Evolutionary conservation across 23 tunicate genomes (phyloP).

Genomic region (Clavelina lepadiformis): DNA sequence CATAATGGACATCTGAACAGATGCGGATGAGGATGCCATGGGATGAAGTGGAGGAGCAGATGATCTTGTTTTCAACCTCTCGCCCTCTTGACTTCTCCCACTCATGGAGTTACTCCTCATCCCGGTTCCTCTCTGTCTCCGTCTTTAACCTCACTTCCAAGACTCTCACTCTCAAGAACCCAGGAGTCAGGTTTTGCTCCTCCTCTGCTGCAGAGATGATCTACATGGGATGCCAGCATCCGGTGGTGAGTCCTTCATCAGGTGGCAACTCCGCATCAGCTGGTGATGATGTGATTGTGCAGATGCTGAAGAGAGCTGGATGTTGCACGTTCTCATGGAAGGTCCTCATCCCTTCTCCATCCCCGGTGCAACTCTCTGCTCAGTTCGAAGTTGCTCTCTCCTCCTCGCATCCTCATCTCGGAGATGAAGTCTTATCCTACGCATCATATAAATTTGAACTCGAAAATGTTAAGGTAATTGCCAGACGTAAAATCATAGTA

Average conservation of each 20-base stretch:
- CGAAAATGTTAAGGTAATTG: constrained; percentile 20
- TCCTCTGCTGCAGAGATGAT: neutral
- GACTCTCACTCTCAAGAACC: neutral
- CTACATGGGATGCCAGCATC: constrained; percentile 22
- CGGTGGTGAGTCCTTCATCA: too few species aligned
- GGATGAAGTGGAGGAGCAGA: neutral
- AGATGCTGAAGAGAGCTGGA: neutral
- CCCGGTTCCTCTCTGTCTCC: constrained; percentile 9
- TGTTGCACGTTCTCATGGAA: constrained; percentile 21
- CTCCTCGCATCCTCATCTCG: neutral
- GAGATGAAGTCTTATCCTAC: neutral
- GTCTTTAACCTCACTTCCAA: constrained; percentile 3
- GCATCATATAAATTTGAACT: constrained; percentile 29
- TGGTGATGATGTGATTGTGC: neutral
- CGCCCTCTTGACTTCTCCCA: constrained; percentile 32
- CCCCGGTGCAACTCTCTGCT: constrained; percentile 1
- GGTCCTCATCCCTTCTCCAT: neutral
- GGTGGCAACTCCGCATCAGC: too few species aligned
- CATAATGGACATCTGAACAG: too few species aligned
- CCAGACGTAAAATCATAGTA: too few species aligned
- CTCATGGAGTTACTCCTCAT: constrained; percentile 26
- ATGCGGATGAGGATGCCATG: too few species aligned
- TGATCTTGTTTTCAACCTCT: neutral
- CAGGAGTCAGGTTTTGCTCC: neutral
- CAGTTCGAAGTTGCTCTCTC: constrained; percentile 13